A percentile compares a stretch with the other conserved stretches of the same genome.
Conservation (phyloP, 2,888 invertebrate species). For the Caenorhabditis zanzibari region DNA sequence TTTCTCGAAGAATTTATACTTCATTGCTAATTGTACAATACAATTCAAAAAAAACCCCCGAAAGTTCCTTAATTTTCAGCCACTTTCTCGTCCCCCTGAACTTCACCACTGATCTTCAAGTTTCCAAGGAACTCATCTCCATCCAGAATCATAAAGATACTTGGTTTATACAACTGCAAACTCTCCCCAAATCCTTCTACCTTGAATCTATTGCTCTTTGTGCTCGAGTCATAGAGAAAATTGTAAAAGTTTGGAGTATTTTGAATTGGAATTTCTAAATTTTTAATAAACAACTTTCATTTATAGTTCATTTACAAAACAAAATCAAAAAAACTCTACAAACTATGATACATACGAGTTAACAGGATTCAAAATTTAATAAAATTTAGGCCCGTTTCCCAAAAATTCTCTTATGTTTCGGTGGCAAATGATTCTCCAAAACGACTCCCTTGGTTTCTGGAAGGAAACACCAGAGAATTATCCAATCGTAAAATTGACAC, state of each 20-base stretch:
- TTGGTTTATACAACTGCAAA: background rate
- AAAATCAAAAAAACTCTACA: too few species aligned
- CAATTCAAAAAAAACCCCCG: too few species aligned
- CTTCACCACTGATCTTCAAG: background rate
- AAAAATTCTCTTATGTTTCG: constrained; percentile 66
- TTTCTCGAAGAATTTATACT: too few species aligned
- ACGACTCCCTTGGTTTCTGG: constrained; percentile 67
- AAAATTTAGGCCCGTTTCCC: constrained; percentile 41
- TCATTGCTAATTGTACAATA: too few species aligned
- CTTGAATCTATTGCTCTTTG: background rate
- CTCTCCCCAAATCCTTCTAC: background rate
- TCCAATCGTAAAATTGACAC: constrained; percentile 53
- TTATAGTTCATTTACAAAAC: too few species aligned
- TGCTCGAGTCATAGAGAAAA: background rate
- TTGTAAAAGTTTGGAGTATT: background rate
- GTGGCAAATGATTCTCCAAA: constrained; percentile 67
- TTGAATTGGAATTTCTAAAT: background rate
- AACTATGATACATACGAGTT: too few species aligned
- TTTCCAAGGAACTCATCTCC: background rate
- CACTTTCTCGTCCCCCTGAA: background rate
- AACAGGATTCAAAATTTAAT: background rate
- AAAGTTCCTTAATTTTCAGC: background rate
- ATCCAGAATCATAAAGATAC: background rate
- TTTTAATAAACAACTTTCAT: too few species aligned
- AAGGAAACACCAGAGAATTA: constrained; percentile 48